Percentiles rank a stretch among this genome's conserved stretches.
phyloP scores from a whole-genome alignment of 1,140 invertebrate species.

The Drosophila pandora region DNA sequence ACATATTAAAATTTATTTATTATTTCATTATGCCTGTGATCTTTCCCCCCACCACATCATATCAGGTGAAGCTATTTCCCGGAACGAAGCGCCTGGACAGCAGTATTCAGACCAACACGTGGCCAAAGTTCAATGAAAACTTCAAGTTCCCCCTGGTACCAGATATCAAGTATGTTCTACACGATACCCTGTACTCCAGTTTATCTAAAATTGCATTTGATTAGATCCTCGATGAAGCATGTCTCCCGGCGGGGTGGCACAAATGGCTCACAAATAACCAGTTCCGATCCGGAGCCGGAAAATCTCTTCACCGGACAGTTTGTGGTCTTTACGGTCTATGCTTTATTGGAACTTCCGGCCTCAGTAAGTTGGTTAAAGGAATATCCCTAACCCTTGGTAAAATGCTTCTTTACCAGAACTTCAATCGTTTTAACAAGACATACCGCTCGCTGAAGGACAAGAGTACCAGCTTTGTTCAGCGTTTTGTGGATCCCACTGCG shows the following conservation, averaged over 20 bases:
- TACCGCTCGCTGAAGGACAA: constrained; percentile 77
- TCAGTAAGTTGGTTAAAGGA: constrained; percentile 56
- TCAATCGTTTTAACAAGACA: constrained; percentile 81
- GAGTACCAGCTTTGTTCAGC: constrained; percentile 70
- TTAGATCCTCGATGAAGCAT: constrained; percentile 71
- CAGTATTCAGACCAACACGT: constrained; percentile 88
- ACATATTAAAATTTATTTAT: constrained; percentile 64
- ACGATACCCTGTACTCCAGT: not conserved
- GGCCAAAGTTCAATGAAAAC: constrained; percentile 91
- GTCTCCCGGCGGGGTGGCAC: constrained; percentile 35
- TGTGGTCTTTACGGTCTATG: constrained; percentile 89
- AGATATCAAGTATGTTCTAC: constrained; percentile 83
- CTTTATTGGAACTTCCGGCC: constrained; percentile 86
- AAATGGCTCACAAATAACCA: constrained; percentile 26
- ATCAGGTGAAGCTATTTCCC: constrained; percentile 89
- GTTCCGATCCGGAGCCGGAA: constrained; percentile 67
- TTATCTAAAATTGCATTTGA: constrained; percentile 1
- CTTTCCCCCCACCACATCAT: not conserved
- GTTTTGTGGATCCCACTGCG: constrained; percentile 52
- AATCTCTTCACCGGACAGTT: constrained; percentile 88
- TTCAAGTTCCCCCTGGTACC: constrained; percentile 87
- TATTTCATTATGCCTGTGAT: constrained; percentile 12
- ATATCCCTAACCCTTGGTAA: not conserved
- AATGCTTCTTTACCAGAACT: constrained; percentile 62
- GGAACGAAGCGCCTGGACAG: constrained; percentile 90